Evolutionary conservation across 2,113 vertebrate species (phyloP), one percentile per base, ranked within the genome.

Genomic region (Montifringilla adamsi): DNA sequence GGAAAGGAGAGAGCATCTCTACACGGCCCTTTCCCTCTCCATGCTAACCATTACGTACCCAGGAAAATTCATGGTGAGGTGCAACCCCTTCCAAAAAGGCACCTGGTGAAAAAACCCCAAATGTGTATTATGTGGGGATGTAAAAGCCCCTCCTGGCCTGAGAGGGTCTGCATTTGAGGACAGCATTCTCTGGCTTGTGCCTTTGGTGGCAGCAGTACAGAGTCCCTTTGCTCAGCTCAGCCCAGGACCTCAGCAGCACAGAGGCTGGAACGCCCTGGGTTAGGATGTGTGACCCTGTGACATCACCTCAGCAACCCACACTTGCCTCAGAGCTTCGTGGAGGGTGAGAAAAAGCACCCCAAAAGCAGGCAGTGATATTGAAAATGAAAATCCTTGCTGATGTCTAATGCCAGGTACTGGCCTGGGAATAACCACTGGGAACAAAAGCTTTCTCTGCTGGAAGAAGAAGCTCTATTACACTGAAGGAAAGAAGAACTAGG

Each of bases 251-350:
- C 53, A 50, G 63, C 31, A 49, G 27, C 74, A 62, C 52, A 44
- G 15, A 47, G 58, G 31, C 20, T 24, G 18, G 27, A 85, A 63
- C 0, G 2, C 31, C 5, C 1, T 31, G 19, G 31, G 4, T 31
- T 46, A 56, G 59, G 39, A 68, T 3, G 8, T 47, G 24, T 37
- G 39, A 64, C 35, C 26, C 44, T 31, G 19, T 41, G 55, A 35
- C 35, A 60, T 16, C 10, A 52, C 23, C 58, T 50, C 56, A 58
- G 72, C 67, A 87, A 52, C 47, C 2, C 63, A 72, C 63, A 72
- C 26, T 24, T 67, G 24, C 24, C 67, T 53, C 43, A 58, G 43
- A 68, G 4, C 28, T 72, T 58, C 0, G 0, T 4, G 2, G 22
- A 55, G 64, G 15, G 47, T 1, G 2, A 60, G 23, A 60, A 59